Evolutionary conservation across 2,797 vertebrate genomes (phyloP).

Genomic region (Xerus rutilus): DNA sequence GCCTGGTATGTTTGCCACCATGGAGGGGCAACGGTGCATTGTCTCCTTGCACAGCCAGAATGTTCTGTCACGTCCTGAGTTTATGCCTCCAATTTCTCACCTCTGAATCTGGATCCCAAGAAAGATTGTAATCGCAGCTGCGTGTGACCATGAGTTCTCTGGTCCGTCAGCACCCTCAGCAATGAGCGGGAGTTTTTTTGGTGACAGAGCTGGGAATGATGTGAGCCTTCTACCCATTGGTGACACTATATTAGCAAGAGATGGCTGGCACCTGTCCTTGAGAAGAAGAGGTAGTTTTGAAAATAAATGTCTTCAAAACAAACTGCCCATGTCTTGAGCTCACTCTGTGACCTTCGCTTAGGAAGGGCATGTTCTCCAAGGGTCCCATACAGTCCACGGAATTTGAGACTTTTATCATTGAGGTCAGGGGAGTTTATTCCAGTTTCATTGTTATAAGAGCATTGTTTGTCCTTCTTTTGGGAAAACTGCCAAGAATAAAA

Average conservation of each 20-base stretch:
- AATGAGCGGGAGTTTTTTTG: neutral
- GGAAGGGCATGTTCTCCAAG: neutral
- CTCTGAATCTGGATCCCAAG: neutral
- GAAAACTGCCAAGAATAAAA: neutral
- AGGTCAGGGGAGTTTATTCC: neutral
- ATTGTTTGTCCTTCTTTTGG: neutral
- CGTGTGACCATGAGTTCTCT: fast-evolving
- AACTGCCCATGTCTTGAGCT: neutral
- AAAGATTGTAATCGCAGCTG: fast-evolving
- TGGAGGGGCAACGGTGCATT: neutral
- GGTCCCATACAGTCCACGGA: neutral
- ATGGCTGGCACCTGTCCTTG: neutral
- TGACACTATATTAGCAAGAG: neutral
- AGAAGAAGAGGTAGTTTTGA: neutral
- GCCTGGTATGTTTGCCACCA: neutral
- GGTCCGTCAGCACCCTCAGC: neutral
- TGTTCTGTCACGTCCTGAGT: neutral
- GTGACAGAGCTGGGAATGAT: neutral
- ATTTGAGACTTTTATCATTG: neutral
- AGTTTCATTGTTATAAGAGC: neutral
- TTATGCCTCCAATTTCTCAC: neutral
- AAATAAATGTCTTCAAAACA: neutral
- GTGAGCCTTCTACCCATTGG: fast-evolving
- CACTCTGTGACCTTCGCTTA: no score
- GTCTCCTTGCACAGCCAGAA: neutral